Base-by-base conservation (phyloP, 2,888 invertebrate species). In the Lottia gigantea region DNA sequence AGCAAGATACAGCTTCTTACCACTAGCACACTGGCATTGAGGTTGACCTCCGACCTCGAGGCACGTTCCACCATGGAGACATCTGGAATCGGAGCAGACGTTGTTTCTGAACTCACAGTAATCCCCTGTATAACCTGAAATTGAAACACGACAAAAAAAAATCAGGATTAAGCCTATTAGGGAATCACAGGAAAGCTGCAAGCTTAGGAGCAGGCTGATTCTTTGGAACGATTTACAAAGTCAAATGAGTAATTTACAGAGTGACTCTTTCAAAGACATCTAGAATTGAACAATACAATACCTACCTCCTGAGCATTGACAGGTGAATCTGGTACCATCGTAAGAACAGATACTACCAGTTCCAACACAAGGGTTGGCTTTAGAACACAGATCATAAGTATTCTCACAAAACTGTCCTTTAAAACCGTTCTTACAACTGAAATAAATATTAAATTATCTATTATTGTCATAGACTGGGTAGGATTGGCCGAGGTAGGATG, bases 61-160 rank as follows among this genome's bases (percentile, higher is more conserved):
- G 65, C 82, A 82, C 0, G 76, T 75, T 3, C 78, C 82, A 14
- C 80, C 80, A 73, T 81, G 80, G 15, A 71, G 31, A 70, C 82
- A 82, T 1, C 74, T 74, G 15, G 63, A 65, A 8, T 71, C 65
- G 2, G 74, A 66, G 71, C 82, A 82, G 19, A 71, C 74, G 68
- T 72, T 71, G 12, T 71, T 62, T 49, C 71, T 71, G 12, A 73
- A 72, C 62, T 80, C 71, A 74, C 80, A 80, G 62, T 68, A 72
- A 2, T 46, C 64, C 0, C 78, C 78, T 12, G 47, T 65, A 67
- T 70, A 68, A 49, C 78, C 80, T 80, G 66, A 0, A 68, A 62
- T n/a, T n/a, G n/a, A n/a, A n/a, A n/a, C n/a, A n/a, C n/a, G n/a
- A n/a, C n/a, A n/a, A n/a, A n/a, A n/a, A n/a, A n/a, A n/a, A n/a